These are phyloP conservation scores for Cryptophagus acutangulus DNA, from an alignment of 2,888 invertebrate genomes.

Conservation along the genomic window DNA sequence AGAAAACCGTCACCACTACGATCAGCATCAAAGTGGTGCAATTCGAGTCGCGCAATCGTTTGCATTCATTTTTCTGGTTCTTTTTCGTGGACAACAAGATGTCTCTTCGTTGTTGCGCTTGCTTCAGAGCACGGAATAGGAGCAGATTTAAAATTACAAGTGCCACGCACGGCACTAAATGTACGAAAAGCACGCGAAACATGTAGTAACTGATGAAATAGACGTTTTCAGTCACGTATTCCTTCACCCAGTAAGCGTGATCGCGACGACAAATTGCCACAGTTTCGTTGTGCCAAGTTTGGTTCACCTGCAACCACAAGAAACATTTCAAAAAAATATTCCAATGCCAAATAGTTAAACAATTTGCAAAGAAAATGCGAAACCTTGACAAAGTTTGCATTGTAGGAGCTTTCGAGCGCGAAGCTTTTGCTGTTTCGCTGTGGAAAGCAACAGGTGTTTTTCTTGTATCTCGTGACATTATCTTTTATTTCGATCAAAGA, in stretches of 20 bases:
- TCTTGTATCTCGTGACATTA: neutral
- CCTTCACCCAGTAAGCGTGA: constrained; percentile 66
- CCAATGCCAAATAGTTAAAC: too few species aligned
- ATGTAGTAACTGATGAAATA: constrained; percentile 81
- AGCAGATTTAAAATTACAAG: constrained; percentile 84
- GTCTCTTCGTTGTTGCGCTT: constrained; percentile 61
- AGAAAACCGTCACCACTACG: constrained; percentile 79
- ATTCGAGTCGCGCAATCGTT: constrained; percentile 71
- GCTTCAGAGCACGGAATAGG: constrained; percentile 78
- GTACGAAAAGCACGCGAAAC: constrained; percentile 88
- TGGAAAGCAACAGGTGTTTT: neutral
- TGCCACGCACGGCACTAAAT: constrained; percentile 82
- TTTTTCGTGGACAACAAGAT: constrained; percentile 42
- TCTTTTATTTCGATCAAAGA: too few species aligned
- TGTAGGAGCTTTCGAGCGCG: too few species aligned
- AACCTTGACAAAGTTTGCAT: too few species aligned
- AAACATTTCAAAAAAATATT: constrained; percentile 5
- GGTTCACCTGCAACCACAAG: constrained; percentile 51
- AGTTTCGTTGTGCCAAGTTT: constrained; percentile 66
- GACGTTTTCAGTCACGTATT: constrained; percentile 61
- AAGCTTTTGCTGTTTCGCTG: neutral
- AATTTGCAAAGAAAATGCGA: too few species aligned
- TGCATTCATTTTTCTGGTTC: constrained; percentile 68
- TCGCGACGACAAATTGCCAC: constrained; percentile 62
- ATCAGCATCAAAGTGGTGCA: constrained; percentile 85